Conservation (phyloP, 1,140 invertebrate species). For the Ostrea edulis region DNA sequence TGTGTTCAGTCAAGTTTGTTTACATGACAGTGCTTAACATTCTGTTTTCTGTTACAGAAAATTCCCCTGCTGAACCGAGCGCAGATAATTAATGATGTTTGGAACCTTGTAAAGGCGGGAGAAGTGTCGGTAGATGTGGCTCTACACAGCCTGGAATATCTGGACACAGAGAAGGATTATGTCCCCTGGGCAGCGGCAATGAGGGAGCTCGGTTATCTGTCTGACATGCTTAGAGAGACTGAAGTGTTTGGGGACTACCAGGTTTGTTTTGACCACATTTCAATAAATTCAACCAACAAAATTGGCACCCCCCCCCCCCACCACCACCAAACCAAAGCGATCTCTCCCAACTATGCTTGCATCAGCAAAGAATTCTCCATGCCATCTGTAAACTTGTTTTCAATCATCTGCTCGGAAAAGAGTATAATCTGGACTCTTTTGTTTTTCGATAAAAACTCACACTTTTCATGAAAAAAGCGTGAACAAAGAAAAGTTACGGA, state of each 20-base stretch:
- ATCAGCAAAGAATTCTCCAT: no score
- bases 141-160: constrained; percentile 85
- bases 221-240: constrained; percentile 85
- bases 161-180: constrained; percentile 87
- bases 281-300: no score
- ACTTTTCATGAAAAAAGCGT: no score
- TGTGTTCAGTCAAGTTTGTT: no score
- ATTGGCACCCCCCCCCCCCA: no score
- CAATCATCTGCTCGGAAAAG: no score
- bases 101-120: constrained; percentile 85
- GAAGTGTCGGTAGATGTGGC: constrained; percentile 86
- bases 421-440: not conserved
- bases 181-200: constrained; percentile 81
- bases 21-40: no score
- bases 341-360: no score
- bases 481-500: no score
- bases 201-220: constrained; percentile 86
- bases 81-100: constrained; percentile 91
- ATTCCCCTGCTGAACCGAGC: constrained; percentile 90
- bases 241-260: constrained; percentile 77
- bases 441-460: no score
- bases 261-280: constrained; percentile 52
- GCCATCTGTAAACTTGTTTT: no score
- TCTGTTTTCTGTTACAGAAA: constrained; percentile 48
- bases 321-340: no score